Evolutionary conservation across 2,888 invertebrate species (phyloP).

Genomic region (Drosophila testacea): DNA sequence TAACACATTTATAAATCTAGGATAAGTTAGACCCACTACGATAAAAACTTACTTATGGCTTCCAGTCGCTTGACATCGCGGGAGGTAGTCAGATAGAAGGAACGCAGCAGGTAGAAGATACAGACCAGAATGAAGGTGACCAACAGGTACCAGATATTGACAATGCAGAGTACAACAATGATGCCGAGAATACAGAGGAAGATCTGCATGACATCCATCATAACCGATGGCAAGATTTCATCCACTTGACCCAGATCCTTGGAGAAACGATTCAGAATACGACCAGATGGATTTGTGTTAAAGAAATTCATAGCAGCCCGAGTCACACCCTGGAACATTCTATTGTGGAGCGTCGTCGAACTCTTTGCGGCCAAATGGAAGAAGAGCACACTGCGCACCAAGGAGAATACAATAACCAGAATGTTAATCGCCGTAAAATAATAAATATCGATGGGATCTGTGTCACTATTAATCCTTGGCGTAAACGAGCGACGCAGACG

Average conservation of each 20-base stretch:
- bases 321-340: constrained; percentile 93
- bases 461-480: constrained; percentile 65
- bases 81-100: constrained; percentile 92
- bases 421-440: constrained; percentile 86
- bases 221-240: constrained; percentile 84
- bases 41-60: constrained; percentile 90
- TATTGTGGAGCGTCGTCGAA: constrained; percentile 91
- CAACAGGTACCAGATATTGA: constrained; percentile 91
- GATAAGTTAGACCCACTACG: background rate
- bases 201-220: constrained; percentile 88
- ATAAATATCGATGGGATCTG: constrained; percentile 84
- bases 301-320: constrained; percentile 94
- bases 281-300: constrained; percentile 93
- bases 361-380: constrained; percentile 89
- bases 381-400: constrained; percentile 85
- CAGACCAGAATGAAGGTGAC: constrained; percentile 90
- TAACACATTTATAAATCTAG: too few species aligned
- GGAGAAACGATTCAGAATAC: constrained; percentile 94
- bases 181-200: constrained; percentile 92
- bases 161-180: constrained; percentile 90
- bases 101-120: constrained; percentile 90
- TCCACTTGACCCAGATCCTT: constrained; percentile 91
- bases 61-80: constrained; percentile 93
- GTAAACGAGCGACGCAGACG: constrained; percentile 68
- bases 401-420: constrained; percentile 83